phyloP scores from a whole-genome alignment of 2,888 invertebrate genomes.

The Rhyacophila evoluta region DNA sequence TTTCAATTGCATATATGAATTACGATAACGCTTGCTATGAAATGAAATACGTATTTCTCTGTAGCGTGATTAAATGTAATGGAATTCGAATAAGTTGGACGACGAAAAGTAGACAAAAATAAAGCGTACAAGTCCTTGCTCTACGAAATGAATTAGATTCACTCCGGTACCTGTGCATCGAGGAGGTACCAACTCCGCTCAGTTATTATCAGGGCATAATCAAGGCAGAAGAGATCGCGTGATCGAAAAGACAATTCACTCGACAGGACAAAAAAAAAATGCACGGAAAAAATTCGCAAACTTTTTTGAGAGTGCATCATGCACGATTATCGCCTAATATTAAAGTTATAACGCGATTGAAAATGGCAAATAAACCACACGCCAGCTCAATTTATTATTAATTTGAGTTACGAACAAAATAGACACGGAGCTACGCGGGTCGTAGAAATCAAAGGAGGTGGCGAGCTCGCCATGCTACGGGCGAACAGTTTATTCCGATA shows the following conservation, averaged over 20 bases:
- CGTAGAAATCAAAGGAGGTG: neutral
- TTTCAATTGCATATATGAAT: too few species aligned
- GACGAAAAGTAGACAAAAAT: neutral
- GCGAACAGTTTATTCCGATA: neutral
- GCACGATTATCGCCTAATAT: neutral
- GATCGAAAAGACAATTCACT: neutral
- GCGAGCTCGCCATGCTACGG: neutral
- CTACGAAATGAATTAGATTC: neutral
- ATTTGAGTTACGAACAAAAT: neutral
- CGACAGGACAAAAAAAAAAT: neutral
- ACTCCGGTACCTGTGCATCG: neutral
- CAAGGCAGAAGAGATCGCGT: neutral
- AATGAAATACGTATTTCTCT: too few species aligned
- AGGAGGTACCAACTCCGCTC: constrained; percentile 5
- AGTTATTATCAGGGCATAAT: neutral
- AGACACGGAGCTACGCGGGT: constrained; percentile 1
- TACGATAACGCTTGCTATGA: too few species aligned
- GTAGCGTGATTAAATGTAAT: neutral
- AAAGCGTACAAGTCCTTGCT: neutral
- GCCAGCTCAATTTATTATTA: neutral
- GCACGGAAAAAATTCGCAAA: neutral
- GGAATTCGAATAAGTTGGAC: neutral
- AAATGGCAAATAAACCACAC: neutral
- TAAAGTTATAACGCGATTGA: neutral
- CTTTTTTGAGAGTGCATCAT: neutral